These are phyloP conservation scores for Eupsilia transversa DNA, from an alignment of 2,888 invertebrate species.

Conservation along the genomic window DNA sequence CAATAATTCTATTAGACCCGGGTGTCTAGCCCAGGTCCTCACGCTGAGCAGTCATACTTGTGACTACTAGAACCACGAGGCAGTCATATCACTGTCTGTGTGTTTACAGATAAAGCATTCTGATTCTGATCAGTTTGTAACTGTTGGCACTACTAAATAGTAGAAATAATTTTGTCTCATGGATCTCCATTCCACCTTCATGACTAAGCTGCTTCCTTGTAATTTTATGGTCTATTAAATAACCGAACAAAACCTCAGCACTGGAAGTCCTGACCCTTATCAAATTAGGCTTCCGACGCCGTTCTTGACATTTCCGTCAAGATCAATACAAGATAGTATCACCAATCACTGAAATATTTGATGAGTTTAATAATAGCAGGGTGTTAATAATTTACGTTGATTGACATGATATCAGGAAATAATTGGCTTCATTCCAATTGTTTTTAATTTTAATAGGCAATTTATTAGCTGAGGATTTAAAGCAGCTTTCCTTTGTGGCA, in stretches of 20 bases:
- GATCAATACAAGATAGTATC: neutral
- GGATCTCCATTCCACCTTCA: neutral
- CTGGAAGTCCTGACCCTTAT: neutral
- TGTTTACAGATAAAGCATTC: too few relatives aligned
- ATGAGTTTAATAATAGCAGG: slow-evolving; percentile 8
- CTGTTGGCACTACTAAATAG: too few relatives aligned
- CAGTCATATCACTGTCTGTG: too few relatives aligned
- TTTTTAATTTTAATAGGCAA: neutral
- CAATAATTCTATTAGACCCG: neutral
- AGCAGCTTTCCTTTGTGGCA: neutral
- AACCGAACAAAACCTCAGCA: neutral
- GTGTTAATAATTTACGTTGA: slow-evolving; percentile 18
- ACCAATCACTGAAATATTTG: slow-evolving; percentile 26
- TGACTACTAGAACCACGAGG: neutral
- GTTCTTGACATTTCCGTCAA: slow-evolving; percentile 16
- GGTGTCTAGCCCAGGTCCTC: neutral
- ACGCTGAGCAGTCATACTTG: neutral
- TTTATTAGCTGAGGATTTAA: neutral
- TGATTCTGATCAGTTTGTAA: too few relatives aligned
- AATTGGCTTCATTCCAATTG: neutral
- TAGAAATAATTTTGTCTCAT: neutral
- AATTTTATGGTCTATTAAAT: neutral
- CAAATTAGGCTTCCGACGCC: neutral
- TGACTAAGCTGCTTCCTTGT: neutral
- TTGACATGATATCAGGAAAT: slow-evolving; percentile 11